phyloP scores from a whole-genome alignment of 2,888 invertebrate genomes.

The Caenorhabditis sulstoni region DNA sequence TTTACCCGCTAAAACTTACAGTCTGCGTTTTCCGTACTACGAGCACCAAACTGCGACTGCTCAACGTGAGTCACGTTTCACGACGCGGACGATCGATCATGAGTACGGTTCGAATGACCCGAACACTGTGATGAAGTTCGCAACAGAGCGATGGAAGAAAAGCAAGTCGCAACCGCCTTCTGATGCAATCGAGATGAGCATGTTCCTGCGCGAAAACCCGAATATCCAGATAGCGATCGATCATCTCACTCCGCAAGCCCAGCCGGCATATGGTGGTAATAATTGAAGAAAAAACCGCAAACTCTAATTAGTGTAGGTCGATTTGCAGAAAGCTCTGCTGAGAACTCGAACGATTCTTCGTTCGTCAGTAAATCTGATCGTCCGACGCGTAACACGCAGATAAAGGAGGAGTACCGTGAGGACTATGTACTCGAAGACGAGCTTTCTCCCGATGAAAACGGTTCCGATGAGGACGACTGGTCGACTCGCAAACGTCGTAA shows the following conservation, averaged over 20 bases:
- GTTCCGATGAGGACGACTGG: constrained; percentile 78
- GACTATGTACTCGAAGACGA: constrained; percentile 73
- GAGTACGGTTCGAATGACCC: constrained; percentile 64
- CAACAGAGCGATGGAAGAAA: constrained; percentile 74
- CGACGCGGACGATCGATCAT: constrained; percentile 69
- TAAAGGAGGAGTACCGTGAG: constrained; percentile 57
- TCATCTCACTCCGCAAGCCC: constrained; percentile 44
- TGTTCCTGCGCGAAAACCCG: constrained; percentile 76
- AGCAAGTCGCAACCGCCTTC: constrained; percentile 69
- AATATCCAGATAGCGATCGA: constrained; percentile 70
- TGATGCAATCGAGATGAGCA: constrained; percentile 76
- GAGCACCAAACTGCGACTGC: constrained; percentile 79
- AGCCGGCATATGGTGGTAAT: constrained; percentile 16
- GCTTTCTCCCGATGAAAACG: constrained; percentile 65
- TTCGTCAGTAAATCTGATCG: constrained; percentile 17
- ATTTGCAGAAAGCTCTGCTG: constrained; percentile 43
- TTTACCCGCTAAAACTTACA: constrained; percentile 30
- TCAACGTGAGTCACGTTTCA: constrained; percentile 72
- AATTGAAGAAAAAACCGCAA: background rate
- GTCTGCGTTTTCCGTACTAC: constrained; percentile 70
- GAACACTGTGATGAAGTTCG: constrained; percentile 72
- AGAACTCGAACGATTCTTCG: constrained; percentile 55
- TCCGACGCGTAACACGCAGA: constrained; percentile 35
- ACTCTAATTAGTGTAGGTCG: constrained; percentile 11
- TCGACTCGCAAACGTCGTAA: constrained; percentile 68